A percentile compares a stretch with the other conserved stretches of the same genome.
phyloP scores from a whole-genome alignment of 1,140 invertebrate species.

The Aphis gossypii region DNA sequence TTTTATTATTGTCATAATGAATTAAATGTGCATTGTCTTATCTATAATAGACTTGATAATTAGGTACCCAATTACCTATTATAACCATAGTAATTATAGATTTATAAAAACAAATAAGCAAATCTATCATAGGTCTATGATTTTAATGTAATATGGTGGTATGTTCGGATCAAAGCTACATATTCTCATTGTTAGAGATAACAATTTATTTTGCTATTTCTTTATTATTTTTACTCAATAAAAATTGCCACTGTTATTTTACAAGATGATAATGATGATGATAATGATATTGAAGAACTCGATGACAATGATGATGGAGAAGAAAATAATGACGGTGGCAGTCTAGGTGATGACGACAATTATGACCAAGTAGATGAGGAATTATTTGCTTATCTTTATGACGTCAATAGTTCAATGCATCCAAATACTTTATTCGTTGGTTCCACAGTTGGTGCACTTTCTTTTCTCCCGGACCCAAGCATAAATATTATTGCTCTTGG shows the following conservation, averaged over 20 bases:
- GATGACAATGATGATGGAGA: background rate
- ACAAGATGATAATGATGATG: slow-evolving; percentile 24
- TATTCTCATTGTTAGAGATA: background rate
- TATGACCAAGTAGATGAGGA: slow-evolving; percentile 62
- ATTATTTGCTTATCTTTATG: slow-evolving; percentile 76
- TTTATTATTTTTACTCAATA: background rate
- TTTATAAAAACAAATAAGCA: too few relatives aligned
- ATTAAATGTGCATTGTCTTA: background rate
- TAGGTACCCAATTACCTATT: background rate
- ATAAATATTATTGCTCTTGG: slow-evolving; percentile 79
- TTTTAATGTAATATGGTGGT: background rate
- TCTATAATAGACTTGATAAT: background rate
- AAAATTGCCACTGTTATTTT: background rate
- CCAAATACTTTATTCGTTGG: slow-evolving; percentile 78
- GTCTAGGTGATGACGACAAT: background rate
- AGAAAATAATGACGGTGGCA: background rate
- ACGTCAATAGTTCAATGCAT: slow-evolving; percentile 69
- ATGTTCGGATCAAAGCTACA: background rate
- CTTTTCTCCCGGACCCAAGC: slow-evolving; percentile 75
- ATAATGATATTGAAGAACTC: slow-evolving; percentile 64
- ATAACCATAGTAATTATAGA: background rate
- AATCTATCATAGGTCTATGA: background rate
- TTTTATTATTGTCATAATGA: background rate
- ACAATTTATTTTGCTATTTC: background rate
- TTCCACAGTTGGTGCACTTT: slow-evolving; percentile 73